phyloP scores from a whole-genome alignment of 2,888 invertebrate species.

The Tenthredo scrophulariae region DNA sequence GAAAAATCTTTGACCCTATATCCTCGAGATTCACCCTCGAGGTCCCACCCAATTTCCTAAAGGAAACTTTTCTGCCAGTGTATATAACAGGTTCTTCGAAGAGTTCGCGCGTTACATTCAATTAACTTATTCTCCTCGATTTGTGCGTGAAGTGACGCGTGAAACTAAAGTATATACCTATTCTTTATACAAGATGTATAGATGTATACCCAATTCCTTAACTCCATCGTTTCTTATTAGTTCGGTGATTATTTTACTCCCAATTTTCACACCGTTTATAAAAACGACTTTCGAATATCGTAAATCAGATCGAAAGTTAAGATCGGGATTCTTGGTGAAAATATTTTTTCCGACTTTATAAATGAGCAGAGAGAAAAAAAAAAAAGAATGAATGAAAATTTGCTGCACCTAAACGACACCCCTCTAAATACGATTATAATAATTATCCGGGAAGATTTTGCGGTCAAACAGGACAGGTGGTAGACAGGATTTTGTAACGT shows the following conservation, averaged over 20 bases:
- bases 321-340: background rate
- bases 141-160: background rate
- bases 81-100: slow-evolving; percentile 21
- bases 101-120: slow-evolving; percentile 26
- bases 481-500: background rate
- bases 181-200: background rate
- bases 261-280: background rate
- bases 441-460: background rate
- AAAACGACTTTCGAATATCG: background rate
- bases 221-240: background rate
- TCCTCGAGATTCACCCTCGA: background rate
- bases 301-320: background rate
- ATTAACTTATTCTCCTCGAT: slow-evolving; percentile 37
- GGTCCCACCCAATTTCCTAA: background rate
- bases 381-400: too few relatives aligned
- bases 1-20: slow-evolving; percentile 27
- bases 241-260: background rate
- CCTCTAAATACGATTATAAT: slow-evolving; percentile 26
- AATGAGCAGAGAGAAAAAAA: background rate
- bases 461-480: slow-evolving; percentile 9
- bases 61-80: slow-evolving; percentile 15
- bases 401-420: background rate
- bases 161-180: background rate
- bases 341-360: background rate
- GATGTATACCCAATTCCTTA: background rate